phyloP scores from a whole-genome alignment of 2,888 invertebrate species.

The Anthrax anthrax region DNA sequence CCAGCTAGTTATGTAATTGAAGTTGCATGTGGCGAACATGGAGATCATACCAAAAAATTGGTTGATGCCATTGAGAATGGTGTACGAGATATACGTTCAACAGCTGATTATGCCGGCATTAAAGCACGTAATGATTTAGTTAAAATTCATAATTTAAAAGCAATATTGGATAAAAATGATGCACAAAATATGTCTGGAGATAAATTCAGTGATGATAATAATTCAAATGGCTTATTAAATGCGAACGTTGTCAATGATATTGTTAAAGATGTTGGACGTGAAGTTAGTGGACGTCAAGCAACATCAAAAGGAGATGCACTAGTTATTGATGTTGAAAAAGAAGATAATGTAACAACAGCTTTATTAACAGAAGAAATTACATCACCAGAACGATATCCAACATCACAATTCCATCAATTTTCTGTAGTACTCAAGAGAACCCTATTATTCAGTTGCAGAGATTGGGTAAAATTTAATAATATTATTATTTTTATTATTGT shows the following conservation, averaged over 20 bases:
- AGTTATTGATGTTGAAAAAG: constrained; percentile 42
- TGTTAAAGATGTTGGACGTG: constrained; percentile 25
- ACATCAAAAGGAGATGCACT: constrained; percentile 26
- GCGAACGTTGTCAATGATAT: constrained; percentile 50
- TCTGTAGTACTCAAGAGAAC: constrained; percentile 78
- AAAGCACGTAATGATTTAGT: constrained; percentile 39
- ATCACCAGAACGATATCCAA: constrained; percentile 65
- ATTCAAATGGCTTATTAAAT: constrained; percentile 33
- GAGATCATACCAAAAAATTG: constrained; percentile 71
- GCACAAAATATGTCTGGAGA: constrained; percentile 20
- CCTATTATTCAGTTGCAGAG: constrained; percentile 68
- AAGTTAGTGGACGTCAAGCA: not conserved
- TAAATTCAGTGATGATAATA: constrained; percentile 20
- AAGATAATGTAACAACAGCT: constrained; percentile 53
- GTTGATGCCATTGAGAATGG: constrained; percentile 79
- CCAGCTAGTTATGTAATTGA: constrained; percentile 95
- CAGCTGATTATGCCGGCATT: constrained; percentile 50
- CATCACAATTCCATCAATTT: constrained; percentile 68
- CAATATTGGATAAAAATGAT: constrained; percentile 42
- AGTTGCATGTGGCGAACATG: constrained; percentile 93
- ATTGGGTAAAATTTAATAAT: constrained; percentile 66
- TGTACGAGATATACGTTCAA: constrained; percentile 60
- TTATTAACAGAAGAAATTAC: constrained; percentile 48
- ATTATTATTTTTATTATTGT: not conserved
- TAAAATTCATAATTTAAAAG: constrained; percentile 37